phyloP scores from a whole-genome alignment of 2,888 invertebrate species.

The Habrosyne pyritoides region DNA sequence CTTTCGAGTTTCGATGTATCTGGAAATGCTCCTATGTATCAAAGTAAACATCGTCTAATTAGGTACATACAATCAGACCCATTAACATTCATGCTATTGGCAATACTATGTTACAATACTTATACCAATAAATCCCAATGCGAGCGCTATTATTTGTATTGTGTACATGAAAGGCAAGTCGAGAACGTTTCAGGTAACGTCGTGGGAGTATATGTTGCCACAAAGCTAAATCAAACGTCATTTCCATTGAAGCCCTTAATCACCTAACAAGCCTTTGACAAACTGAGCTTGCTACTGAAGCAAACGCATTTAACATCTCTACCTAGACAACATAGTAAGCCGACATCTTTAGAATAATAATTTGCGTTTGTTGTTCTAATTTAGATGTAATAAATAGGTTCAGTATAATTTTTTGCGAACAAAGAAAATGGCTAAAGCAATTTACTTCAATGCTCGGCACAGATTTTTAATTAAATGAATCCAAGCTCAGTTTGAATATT shows the following conservation, averaged over 20 bases:
- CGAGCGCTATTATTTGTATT: background rate
- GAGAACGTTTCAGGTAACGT: constrained; percentile 13
- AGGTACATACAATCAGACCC: too few relatives aligned
- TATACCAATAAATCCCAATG: too few relatives aligned
- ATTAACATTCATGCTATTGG: too few relatives aligned
- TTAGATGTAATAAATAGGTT: too few relatives aligned
- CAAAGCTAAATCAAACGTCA: constrained; percentile 71
- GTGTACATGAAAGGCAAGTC: background rate
- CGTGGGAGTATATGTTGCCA: constrained; percentile 22
- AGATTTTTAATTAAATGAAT: constrained; percentile 43
- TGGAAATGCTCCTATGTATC: too few relatives aligned
- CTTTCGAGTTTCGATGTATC: too few relatives aligned
- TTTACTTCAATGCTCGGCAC: constrained; percentile 29
- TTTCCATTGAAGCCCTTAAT: constrained; percentile 65
- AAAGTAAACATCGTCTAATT: too few relatives aligned
- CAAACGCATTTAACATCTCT: constrained; percentile 22
- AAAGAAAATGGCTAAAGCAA: constrained; percentile 26
- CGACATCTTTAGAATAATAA: constrained; percentile 11
- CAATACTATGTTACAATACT: background rate
- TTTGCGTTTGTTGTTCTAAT: background rate
- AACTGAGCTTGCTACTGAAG: constrained; percentile 46
- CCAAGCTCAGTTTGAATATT: constrained; percentile 27
- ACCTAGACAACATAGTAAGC: constrained; percentile 9
- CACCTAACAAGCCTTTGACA: constrained; percentile 63
- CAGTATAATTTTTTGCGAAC: constrained; percentile 20